Evolutionary conservation across 2,797 vertebrate species (phyloP), one percentile per base, ranked within the genome.

Genomic region (Syncerus caffer): DNA sequence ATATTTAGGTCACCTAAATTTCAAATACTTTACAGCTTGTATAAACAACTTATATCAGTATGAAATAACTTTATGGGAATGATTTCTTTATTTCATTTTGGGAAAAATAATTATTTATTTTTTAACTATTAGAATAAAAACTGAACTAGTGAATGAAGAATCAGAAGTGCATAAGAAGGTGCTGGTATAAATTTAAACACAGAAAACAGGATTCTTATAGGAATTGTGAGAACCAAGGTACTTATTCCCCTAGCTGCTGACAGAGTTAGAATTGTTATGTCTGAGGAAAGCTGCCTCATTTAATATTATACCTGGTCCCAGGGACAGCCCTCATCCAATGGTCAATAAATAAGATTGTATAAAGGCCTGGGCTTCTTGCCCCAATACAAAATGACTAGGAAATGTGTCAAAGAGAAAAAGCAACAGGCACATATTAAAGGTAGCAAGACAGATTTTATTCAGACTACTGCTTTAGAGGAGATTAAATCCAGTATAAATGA

Each of bases 1-100:
- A 60, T 76, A 74, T 71, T 80, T 97, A 90, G 42, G 87, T 92
- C 84, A 58, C 31, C 29, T 89, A 47, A 95, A 93, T 94, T 94
- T 96, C n/a, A 83, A 88, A 64, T 87, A 76, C 60, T 95, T 95
- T 55, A 55, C 31, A 82, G 50, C 17, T 34, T 55, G 74, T 50
- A n/a, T 82, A 82, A 95, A 96, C 55, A 90, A 71, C 29, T 91
- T 42, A 34, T 0, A 50, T 85, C 51, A 29, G 19, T 79, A 67
- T 89, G 51, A 94, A 71, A 71, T 85, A 27, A 60, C 9, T 94
- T 87, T 71, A 55, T 53, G 15, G n/a, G 85, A 86, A 87, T 91
- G 23, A 5, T 94, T 95, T 84, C 64, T 86, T 51, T 89, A 94
- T 85, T 88, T 45, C 71, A 21, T 67, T 96, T 34, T 2, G 19